Conservation (phyloP, 2,888 invertebrate genomes). For the Folsomia candida region DNA sequence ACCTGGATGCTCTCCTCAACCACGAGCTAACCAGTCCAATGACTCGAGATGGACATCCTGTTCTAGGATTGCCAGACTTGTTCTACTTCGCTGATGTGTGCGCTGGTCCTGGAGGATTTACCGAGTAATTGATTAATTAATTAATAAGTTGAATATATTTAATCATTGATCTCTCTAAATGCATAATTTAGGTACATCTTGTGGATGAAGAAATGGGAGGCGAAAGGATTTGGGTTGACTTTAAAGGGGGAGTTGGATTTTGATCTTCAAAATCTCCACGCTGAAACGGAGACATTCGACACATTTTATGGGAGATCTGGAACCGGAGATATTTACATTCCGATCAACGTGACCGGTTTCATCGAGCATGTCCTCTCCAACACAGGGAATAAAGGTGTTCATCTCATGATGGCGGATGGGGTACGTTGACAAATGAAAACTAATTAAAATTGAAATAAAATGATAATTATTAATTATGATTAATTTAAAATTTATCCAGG, state of each 20-base stretch:
- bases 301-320: constrained; percentile 78
- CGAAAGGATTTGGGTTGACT: constrained; percentile 96
- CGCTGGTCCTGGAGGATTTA: constrained; percentile 95
- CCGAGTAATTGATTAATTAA: no score
- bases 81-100: constrained; percentile 94
- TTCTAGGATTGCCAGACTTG: constrained; percentile 55
- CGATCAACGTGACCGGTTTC: constrained; percentile 76
- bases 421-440: constrained; percentile 55
- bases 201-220: constrained; percentile 63
- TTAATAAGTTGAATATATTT: no score
- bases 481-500: constrained; percentile 64
- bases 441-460: constrained; percentile 50
- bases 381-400: constrained; percentile 76
- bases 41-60: constrained; percentile 58
- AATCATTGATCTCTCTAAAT: not conserved
- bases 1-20: constrained; percentile 84
- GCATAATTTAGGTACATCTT: constrained; percentile 63
- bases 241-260: constrained; percentile 81
- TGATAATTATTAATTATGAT: no score
- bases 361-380: constrained; percentile 70
- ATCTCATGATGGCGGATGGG: constrained; percentile 97
- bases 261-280: constrained; percentile 78
- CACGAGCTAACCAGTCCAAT: constrained; percentile 83
- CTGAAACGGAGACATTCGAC: constrained; percentile 83
- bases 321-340: constrained; percentile 85